These are phyloP conservation scores for Cephalopachus bancanus DNA, from an alignment of 2,797 vertebrate genomes.

Conservation along the genomic window DNA sequence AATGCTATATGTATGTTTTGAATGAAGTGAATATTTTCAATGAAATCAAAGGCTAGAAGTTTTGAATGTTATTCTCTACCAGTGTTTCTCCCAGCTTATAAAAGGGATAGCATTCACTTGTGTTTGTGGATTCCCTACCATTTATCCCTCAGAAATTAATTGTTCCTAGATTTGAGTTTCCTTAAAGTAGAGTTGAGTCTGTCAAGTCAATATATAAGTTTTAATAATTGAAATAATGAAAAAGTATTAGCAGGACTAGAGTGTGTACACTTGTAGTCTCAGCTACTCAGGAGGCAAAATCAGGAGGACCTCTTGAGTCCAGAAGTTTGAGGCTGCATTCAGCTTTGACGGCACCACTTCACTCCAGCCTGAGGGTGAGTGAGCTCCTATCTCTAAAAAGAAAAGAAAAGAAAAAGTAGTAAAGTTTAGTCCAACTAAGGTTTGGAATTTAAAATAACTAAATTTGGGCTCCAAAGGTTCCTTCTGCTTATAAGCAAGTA, in stretches of 20 bases:
- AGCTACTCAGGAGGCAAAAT: neutral
- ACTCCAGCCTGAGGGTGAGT: neutral
- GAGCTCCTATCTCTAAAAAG: neutral
- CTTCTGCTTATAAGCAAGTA: neutral
- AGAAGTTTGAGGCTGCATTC: neutral
- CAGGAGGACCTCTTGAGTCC: neutral
- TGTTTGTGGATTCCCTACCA: neutral
- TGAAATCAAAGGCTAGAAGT: neutral
- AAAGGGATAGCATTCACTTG: neutral
- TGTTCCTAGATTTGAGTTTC: neutral
- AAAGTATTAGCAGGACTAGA: neutral
- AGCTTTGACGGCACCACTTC: neutral
- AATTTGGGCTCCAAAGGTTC: neutral
- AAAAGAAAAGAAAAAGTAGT: neutral
- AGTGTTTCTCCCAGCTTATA: neutral
- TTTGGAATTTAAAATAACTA: conserved; percentile 25
- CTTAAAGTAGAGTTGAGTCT: neutral
- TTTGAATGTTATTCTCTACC: neutral
- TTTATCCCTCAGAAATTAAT: neutral
- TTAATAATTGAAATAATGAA: conserved; percentile 21
- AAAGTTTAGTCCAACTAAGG: neutral
- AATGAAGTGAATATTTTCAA: conserved; percentile 6
- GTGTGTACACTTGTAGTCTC: neutral
- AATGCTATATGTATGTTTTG: neutral
- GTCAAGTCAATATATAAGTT: conserved; percentile 1